Evolutionary conservation across 1,140 invertebrate species (phyloP).

Genomic region (Papilio polytes): DNA sequence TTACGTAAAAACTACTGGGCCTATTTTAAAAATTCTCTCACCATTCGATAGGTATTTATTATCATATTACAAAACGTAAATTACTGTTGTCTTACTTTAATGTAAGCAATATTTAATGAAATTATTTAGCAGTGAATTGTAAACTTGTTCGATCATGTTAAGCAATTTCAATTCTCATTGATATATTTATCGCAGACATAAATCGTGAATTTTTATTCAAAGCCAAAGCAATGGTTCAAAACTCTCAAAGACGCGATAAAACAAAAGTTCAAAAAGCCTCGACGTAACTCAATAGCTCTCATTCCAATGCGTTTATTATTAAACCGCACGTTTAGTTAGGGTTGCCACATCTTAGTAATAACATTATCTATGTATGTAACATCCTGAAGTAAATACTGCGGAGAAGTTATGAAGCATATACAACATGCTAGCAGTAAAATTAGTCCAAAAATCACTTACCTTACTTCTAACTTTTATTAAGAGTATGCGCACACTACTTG

Average conservation of each 20-base stretch:
- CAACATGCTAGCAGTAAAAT: too few relatives aligned
- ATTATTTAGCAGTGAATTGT: too few relatives aligned
- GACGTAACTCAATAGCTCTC: conserved; percentile 22
- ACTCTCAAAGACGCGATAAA: conserved; percentile 7
- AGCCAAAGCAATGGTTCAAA: not conserved
- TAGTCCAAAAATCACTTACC: too few relatives aligned
- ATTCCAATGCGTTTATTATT: conserved; percentile 28
- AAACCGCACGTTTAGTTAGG: not conserved
- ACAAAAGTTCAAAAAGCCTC: conserved; percentile 18
- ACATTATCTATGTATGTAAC: not conserved
- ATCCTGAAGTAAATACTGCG: not conserved
- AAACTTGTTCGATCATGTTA: not conserved
- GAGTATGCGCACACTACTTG: too few relatives aligned
- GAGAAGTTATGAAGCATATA: too few relatives aligned
- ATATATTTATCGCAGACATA: not conserved
- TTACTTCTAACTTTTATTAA: too few relatives aligned
- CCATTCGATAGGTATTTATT: too few relatives aligned
- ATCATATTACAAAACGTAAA: too few relatives aligned
- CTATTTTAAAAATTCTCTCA: too few relatives aligned
- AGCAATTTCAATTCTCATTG: not conserved
- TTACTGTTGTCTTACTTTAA: not conserved
- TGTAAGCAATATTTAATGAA: not conserved
- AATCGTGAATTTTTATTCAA: not conserved
- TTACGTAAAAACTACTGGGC: too few relatives aligned
- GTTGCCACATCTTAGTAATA: not conserved